Evolutionary conservation across 2,888 invertebrate genomes (phyloP).

Genomic region (Malacosoma neustria): DNA sequence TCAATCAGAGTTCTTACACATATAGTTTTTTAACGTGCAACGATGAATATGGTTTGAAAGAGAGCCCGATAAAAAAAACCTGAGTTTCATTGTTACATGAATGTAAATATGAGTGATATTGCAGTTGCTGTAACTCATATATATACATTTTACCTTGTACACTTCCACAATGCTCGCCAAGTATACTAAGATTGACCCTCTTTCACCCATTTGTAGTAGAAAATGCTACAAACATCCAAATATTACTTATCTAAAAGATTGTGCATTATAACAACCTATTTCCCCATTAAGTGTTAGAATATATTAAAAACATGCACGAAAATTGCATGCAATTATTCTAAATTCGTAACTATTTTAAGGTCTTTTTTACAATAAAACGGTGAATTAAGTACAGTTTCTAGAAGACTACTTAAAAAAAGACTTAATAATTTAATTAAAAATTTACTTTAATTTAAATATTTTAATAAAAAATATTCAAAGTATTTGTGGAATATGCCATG

Average conservation of each 20-base stretch:
- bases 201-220: constrained; percentile 68
- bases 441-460: no score
- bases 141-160: constrained; percentile 45
- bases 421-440: no score
- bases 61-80: constrained; percentile 43
- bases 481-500: no score
- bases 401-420: no score
- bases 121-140: constrained; percentile 22
- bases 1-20: no score
- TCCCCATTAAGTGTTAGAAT: constrained; percentile 7
- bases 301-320: no score
- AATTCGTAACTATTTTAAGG: background rate
- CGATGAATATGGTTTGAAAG: constrained; percentile 36
- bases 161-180: constrained; percentile 58
- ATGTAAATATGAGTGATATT: constrained; percentile 31
- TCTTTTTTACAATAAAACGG: constrained; percentile 6
- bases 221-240: constrained; percentile 53
- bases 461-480: no score
- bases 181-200: constrained; percentile 65
- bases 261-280: constrained; percentile 5
- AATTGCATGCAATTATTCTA: no score
- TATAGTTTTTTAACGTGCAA: no score
- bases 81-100: constrained; percentile 22
- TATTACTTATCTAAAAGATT: constrained; percentile 5
- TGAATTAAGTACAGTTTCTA: no score